Conservation (phyloP, 2,797 vertebrate genomes). For the Sciurus vulgaris region DNA sequence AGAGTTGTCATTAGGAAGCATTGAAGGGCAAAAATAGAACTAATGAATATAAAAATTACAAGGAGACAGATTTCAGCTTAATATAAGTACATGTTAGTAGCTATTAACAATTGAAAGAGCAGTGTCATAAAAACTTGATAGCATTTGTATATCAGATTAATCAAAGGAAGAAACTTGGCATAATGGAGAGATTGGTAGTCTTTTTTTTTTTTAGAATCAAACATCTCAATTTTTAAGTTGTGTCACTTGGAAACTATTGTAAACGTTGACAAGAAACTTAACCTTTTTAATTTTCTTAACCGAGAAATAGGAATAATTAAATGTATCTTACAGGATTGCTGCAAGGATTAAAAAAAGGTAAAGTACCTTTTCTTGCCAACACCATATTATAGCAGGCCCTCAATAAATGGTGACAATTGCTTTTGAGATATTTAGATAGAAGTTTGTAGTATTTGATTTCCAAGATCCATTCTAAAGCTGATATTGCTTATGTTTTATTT, state of each 20-base stretch:
- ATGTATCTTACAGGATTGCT: background rate
- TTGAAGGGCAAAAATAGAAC: slow-evolving; percentile 6
- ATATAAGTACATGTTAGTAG: background rate
- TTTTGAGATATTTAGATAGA: background rate
- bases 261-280: slow-evolving; percentile 2
- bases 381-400: background rate
- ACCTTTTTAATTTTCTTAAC: slow-evolving; percentile 1
- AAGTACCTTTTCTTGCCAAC: background rate
- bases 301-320: slow-evolving; percentile 12
- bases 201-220: background rate
- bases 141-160: background rate
- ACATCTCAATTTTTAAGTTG: background rate
- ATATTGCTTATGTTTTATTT: background rate
- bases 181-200: background rate
- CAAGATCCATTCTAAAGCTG: slow-evolving; percentile 17
- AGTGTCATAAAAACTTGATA: background rate
- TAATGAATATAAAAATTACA: background rate
- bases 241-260: slow-evolving; percentile 10
- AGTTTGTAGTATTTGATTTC: background rate
- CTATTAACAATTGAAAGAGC: background rate
- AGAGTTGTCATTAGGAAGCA: background rate
- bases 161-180: background rate
- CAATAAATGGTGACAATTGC: background rate
- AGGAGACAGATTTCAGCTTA: background rate
- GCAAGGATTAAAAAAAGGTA: background rate